Percentiles rank a stretch among this genome's conserved stretches.
Conservation (phyloP, 2,113 vertebrate genomes). For the Astatotilapia flaviijosephi region DNA sequence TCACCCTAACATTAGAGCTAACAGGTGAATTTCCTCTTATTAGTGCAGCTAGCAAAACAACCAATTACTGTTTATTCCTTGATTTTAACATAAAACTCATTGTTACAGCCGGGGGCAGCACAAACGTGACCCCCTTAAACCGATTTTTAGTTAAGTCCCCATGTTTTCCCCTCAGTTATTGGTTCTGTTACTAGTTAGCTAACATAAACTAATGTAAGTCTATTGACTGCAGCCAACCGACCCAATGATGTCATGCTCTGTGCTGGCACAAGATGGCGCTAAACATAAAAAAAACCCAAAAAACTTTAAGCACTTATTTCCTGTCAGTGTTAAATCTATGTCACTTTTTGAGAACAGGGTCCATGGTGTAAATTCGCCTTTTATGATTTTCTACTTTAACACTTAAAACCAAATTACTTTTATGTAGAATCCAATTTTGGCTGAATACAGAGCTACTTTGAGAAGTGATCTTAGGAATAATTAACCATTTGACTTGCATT, state of each 20-base stretch:
- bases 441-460: not conserved
- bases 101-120: rapidly evolving
- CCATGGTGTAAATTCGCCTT: not conserved
- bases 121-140: not conserved
- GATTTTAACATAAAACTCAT: not conserved
- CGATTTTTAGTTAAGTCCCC: not conserved
- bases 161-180: not conserved
- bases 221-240: not conserved
- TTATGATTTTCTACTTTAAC: not conserved
- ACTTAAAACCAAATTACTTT: not conserved
- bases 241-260: not conserved
- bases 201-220: not conserved
- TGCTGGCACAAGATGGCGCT: not conserved
- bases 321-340: not conserved
- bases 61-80: not conserved
- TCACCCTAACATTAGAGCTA: not conserved
- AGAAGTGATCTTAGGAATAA: not conserved
- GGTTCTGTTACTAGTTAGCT: not conserved
- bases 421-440: not conserved
- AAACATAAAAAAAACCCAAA: not conserved
- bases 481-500: not conserved
- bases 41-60: not conserved
- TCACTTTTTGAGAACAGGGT: not conserved
- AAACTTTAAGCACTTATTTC: not conserved
- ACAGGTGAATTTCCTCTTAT: not conserved